Conservation (phyloP, 2,113 vertebrate genomes). For the Sinocyclocheilus rhinocerous region DNA sequence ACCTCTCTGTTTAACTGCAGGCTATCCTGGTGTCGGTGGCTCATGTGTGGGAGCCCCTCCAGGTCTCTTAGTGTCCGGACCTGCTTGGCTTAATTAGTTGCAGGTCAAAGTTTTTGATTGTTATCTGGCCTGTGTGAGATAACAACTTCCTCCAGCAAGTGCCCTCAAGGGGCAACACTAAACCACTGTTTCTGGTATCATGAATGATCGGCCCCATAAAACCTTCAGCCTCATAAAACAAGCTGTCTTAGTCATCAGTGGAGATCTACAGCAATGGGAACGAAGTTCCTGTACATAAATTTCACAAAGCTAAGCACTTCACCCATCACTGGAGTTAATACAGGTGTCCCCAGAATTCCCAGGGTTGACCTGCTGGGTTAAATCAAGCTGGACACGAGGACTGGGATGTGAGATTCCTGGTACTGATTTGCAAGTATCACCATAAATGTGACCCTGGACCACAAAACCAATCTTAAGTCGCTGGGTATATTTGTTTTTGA, state of each 20-base stretch:
- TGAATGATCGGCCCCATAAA: constrained; percentile 38
- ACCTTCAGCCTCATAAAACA: constrained; percentile 34
- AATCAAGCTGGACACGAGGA: constrained; percentile 14
- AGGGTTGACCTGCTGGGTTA: background rate
- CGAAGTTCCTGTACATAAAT: constrained; percentile 31
- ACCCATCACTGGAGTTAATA: constrained; percentile 20
- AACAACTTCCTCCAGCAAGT: constrained; percentile 49
- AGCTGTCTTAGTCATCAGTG: constrained; percentile 27
- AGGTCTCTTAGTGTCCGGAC: background rate
- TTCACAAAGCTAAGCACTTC: constrained; percentile 12
- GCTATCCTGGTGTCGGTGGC: background rate
- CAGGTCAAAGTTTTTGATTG: constrained; percentile 53
- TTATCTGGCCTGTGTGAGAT: constrained; percentile 60
- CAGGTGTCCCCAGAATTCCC: constrained; percentile 21
- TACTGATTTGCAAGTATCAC: background rate
- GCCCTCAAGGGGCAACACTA: constrained; percentile 47
- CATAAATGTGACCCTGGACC: constrained; percentile 12
- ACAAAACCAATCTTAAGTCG: too few relatives aligned
- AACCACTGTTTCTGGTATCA: constrained; percentile 28
- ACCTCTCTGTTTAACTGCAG: constrained; percentile 14
- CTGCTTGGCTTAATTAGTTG: constrained; percentile 44
- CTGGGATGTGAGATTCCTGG: constrained; percentile 13
- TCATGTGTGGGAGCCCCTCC: constrained; percentile 5
- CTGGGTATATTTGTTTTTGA: too few relatives aligned
- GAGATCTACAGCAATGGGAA: constrained; percentile 25